Evolutionary conservation across 2,888 invertebrate species (phyloP), one percentile per base, ranked within the genome.

Genomic region (Drosophila anomelani): DNA sequence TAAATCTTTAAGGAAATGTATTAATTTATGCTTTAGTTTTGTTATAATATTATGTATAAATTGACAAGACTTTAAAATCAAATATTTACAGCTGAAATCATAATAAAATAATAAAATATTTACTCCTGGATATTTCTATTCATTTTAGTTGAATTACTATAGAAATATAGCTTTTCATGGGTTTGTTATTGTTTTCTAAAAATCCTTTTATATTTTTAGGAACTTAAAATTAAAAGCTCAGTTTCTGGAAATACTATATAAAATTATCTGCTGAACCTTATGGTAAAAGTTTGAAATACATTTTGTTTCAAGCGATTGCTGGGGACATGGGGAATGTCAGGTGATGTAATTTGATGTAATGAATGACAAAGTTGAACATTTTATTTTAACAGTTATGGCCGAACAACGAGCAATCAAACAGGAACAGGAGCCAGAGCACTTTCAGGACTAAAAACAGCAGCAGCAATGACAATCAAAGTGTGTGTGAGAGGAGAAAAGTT

Each of bases 391-490:
- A 55, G 41, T 56, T 59, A 53, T 68, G 57, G 32, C 39, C 54
- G 23, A 66, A 57, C 60, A n/a, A 43, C 51, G 63, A 43, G 47
- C 46, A 69, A 58, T 56, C 44, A 56, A 39, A 38, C 20, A 39
- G 46, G 29, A 38, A 3, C 10, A 12, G 12, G 12, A 7, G 10
- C 12, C 12, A 12, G 2, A 17, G 17, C 8, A 34, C 0, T 13
- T 13, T 23, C 13, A 47, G 47, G 47, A 29, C 29, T 10, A 47
- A 2, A 10, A 10, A 10, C 13, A 9, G 20, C 15, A 15, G 20
- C 34, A 46, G 58, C 55, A 78, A 59, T 77, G 71, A 75, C 87
- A 83, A 87, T 83, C 88, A 85, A 79, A 81, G 79, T 81, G 76
- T 59, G 60, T 29, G 38, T 20, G 7, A 23, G 8, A 29, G 46